Evolutionary conservation across 2,888 invertebrate genomes (phyloP).

Genomic region (Cenopis cana): DNA sequence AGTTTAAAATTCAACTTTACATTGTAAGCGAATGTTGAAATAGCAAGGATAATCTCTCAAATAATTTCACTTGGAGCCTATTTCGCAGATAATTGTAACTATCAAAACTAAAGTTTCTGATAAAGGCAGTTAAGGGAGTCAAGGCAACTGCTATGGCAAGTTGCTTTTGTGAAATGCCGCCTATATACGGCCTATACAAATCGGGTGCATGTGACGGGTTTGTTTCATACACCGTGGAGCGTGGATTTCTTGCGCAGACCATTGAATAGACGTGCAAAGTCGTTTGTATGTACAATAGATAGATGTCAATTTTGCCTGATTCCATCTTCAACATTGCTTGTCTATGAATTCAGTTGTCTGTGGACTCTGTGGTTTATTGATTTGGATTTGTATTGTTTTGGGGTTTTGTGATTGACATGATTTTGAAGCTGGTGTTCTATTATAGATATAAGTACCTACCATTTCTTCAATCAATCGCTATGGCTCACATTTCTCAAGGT

Average conservation of each 20-base stretch:
- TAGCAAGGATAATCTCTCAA: not conserved
- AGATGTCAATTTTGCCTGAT: too few relatives aligned
- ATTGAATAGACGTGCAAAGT: not conserved
- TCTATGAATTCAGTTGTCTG: not conserved
- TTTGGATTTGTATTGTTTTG: constrained; percentile 11
- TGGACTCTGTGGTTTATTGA: constrained; percentile 6
- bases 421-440: constrained; percentile 2
- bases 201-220: constrained; percentile 11
- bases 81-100: too few relatives aligned
- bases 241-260: not conserved
- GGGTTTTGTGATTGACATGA: not conserved
- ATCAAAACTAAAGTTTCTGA: too few relatives aligned
- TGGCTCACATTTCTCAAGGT: not conserved
- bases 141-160: too few relatives aligned
- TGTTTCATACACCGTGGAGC: not conserved
- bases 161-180: too few relatives aligned
- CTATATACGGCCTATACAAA: not conserved
- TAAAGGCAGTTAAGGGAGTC: too few relatives aligned
- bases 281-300: not conserved
- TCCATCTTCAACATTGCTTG: not conserved
- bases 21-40: not conserved
- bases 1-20: not conserved
- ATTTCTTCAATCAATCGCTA: not conserved
- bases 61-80: not conserved
- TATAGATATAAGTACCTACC: too few relatives aligned